Base-by-base conservation (phyloP, 2,797 vertebrate species). In the Hippoglossus hippoglossus region DNA sequence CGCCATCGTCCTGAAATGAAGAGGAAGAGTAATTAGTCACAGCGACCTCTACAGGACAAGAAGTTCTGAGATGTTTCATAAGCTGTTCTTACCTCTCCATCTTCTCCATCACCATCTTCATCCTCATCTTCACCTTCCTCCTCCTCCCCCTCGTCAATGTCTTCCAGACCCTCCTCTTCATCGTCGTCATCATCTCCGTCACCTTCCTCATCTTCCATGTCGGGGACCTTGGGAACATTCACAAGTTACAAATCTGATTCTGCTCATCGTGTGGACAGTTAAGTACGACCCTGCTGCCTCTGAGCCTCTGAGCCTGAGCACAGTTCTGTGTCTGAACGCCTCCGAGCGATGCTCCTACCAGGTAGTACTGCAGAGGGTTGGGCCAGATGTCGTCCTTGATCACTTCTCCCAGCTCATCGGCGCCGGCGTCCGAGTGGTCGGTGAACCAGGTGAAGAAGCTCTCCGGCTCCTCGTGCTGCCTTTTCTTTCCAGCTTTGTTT, bases 311-410 rank as follows among this genome's bases (percentile, higher is more conserved):
- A 13, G 36, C 36, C 34, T 11, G 34, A 36, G 34, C 34, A 36
- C 2, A 1, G 34, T 1, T 12, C 11, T 39, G 36, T 13, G 36
- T 39, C 9, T 11, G 31, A 34, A 26, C 25, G 25, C 25, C 25
- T 25, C 25, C 2, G 4, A 25, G 31, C 8, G 0, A 12, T 22
- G 12, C 8, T 47, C 77, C 22, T 84, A 99, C 98, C 95, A 99
- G 87, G 87, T 99, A 99, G 95, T 98, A 98, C 91, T 98, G 97
- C 68, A 99, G 92, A 0, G 97, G 97, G 74, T 98, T 99, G 13
- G 97, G 98, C 97, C 97, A 98, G 85, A 98, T 98, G 79, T 98
- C 98, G 16, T 99, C 98, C 79, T 98, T 99, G 87, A 99, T 98
- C 83, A 98, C 98, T 84, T 99, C 97, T 53, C 98, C 98, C 67